Evolutionary conservation across 2,888 invertebrate species (phyloP), one percentile per base, ranked within the genome.

Genomic region (Cryptocephalus primarius): DNA sequence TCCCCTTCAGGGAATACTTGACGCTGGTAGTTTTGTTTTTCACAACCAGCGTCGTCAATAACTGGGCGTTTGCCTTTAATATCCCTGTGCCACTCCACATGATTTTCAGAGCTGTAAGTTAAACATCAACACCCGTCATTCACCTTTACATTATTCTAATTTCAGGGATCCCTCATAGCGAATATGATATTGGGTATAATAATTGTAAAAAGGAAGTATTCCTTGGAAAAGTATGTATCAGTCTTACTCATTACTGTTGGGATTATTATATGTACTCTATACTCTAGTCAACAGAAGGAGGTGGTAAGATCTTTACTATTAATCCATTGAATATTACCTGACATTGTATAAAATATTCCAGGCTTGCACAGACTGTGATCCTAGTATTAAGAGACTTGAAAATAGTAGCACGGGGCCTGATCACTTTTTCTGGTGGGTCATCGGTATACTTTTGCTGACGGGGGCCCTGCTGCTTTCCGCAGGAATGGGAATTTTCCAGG

Each of bases 61-160:
- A 97, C 68, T 91, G 91, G 75, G 95, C 95, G 0, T 89, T 97
- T 62, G 85, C 88, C 67, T 97, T 93, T 64, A 92, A 96, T 67
- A 94, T 99, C 62, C 85, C 97, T 0, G 95, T 99, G 84, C 96
- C 97, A 1, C 72, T 99, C 40, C 97, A 97, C 66, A 95, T 97
- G 88, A 97, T 99, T 66, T 99, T 99, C 70, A 78, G 96, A 75
- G 86, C 96, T 47, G 88, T 88, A 72, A 77, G 80, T 22, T 6
- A 22, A 22, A 22, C 2, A 6, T 22, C 6, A 2, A 2, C 3
- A 22, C 22, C 6, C 22, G 22, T 22, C 22, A 22, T 22, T 22
- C 22, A 22, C 6, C 2, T 22, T 22, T 39, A 38, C 39, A 45
- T 40, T 43, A 55, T 36, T 31, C 8, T 8, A 4, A 36, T 73